Conservation (phyloP, 2,888 invertebrate species). For the Thera obeliscata region DNA sequence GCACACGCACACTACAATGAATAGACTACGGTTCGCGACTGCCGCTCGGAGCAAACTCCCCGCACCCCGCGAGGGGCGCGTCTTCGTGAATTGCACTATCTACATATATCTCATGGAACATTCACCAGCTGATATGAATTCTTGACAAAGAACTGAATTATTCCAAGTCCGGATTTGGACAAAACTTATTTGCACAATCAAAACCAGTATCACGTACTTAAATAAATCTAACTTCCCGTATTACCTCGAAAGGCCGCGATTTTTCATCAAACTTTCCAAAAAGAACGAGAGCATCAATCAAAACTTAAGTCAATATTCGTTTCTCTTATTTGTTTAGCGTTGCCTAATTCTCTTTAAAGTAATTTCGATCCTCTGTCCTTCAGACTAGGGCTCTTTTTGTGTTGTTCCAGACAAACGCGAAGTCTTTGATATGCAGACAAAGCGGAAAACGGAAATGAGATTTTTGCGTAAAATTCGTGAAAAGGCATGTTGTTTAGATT, state of each 20-base stretch:
- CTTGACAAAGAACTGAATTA: not conserved
- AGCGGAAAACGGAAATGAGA: slow-evolving; percentile 19
- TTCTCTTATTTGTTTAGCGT: slow-evolving; percentile 24
- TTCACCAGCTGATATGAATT: not conserved
- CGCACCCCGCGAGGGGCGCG: no score
- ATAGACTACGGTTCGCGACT: no score
- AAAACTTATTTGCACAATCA: slow-evolving; percentile 11
- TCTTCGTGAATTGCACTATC: no score
- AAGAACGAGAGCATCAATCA: slow-evolving; percentile 26
- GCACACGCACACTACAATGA: no score
- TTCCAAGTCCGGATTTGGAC: not conserved
- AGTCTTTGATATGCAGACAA: slow-evolving; percentile 19
- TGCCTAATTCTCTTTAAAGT: slow-evolving; percentile 6
- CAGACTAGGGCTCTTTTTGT: slow-evolving; percentile 7
- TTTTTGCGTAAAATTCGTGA: slow-evolving; percentile 19
- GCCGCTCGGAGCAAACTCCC: no score
- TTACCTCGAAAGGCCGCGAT: not conserved
- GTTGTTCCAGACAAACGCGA: not conserved
- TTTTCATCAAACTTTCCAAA: slow-evolving; percentile 17
- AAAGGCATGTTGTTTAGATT: slow-evolving; percentile 15
- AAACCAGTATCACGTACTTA: not conserved
- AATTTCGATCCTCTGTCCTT: slow-evolving; percentile 16
- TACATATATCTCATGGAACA: no score
- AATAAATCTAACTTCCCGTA: slow-evolving; percentile 4
- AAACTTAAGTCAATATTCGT: slow-evolving; percentile 28